phyloP scores from a whole-genome alignment of 1,140 invertebrate genomes.

The Varroa destructor region DNA sequence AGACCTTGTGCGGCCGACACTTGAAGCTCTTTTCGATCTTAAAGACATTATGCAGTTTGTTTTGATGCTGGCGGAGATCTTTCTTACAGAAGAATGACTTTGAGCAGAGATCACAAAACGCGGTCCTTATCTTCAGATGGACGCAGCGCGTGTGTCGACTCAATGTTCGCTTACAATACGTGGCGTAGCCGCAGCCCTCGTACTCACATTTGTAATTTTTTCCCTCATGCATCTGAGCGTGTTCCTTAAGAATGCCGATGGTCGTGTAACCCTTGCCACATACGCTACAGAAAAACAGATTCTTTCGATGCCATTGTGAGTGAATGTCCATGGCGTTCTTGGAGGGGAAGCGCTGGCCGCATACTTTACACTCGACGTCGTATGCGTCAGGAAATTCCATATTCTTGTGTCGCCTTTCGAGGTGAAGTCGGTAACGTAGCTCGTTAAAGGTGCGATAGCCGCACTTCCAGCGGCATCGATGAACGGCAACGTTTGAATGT shows the following conservation, averaged over 20 bases:
- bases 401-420: conserved; percentile 9
- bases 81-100: conserved; percentile 27
- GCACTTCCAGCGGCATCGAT: conserved; percentile 19
- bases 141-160: conserved; percentile 20
- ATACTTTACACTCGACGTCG: conserved; percentile 25
- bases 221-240: conserved; percentile 23
- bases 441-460: conserved; percentile 23
- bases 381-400: conserved; percentile 24
- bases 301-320: conserved; percentile 19
- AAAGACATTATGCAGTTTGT: conserved; percentile 23
- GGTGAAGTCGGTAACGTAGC: conserved; percentile 15
- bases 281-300: conserved; percentile 23
- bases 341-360: conserved; percentile 22
- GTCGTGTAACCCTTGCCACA: conserved; percentile 27
- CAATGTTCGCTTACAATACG: conserved; percentile 21
- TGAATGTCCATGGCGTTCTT: conserved; percentile 28
- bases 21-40: conserved; percentile 25
- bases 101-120: conserved; percentile 19
- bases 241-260: conserved; percentile 20
- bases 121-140: conserved; percentile 7
- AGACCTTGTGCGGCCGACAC: conserved; percentile 17
- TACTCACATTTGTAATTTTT: conserved; percentile 26
- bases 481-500: conserved; percentile 13
- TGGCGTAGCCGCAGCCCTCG: conserved; percentile 23
- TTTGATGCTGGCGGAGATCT: conserved; percentile 24